Evolutionary conservation across 2,113 vertebrate species (phyloP).

Genomic region (Gymnobelideus leadbeateri): DNA sequence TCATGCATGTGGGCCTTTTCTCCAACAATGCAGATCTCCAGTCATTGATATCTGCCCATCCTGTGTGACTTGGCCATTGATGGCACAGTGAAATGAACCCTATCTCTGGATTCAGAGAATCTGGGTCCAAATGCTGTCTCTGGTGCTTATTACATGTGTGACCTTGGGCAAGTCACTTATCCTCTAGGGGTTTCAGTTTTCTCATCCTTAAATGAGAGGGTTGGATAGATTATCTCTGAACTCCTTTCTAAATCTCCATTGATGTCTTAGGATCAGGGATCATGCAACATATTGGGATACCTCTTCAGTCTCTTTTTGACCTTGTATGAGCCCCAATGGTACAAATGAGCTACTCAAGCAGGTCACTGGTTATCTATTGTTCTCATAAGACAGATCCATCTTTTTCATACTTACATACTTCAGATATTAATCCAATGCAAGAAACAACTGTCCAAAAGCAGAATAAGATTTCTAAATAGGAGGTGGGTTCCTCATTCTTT

Average conservation of each 20-base stretch:
- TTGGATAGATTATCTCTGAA: not conserved
- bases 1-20: not conserved
- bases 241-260: not conserved
- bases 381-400: not conserved
- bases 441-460: not conserved
- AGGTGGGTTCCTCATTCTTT: not conserved
- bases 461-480: not conserved
- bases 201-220: not conserved
- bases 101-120: not conserved
- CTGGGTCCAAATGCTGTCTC: not conserved
- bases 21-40: not conserved
- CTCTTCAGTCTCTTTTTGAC: not conserved
- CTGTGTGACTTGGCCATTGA: not conserved
- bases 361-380: not conserved
- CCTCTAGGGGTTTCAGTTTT: not conserved
- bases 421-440: not conserved
- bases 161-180: not conserved
- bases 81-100: not conserved
- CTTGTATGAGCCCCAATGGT: not conserved
- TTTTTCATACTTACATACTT: not conserved
- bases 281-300: not conserved
- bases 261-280: not conserved
- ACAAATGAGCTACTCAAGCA: not conserved
- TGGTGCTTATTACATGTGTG: not conserved
- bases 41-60: not conserved